Percentiles rank a stretch among this genome's conserved stretches.
phyloP scores from a whole-genome alignment of 1,140 invertebrate genomes.

The Lepidurus couesii region DNA sequence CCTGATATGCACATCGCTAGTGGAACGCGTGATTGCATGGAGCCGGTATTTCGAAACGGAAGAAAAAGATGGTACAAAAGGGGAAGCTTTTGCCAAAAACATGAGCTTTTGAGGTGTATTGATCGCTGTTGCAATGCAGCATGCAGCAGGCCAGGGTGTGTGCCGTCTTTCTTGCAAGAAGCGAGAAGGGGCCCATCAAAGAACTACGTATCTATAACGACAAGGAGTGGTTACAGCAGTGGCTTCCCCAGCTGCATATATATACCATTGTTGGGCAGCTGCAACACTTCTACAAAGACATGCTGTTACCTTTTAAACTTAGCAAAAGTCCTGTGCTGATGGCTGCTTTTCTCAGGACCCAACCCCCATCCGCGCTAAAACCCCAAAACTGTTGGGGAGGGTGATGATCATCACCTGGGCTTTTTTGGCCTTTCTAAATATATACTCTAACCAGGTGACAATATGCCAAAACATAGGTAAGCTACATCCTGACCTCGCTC shows the following conservation, averaged over 20 bases:
- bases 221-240: constrained; percentile 2
- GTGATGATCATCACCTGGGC: constrained; percentile 13
- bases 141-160: neutral
- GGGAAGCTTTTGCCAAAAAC: neutral
- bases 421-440: neutral
- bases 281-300: constrained; percentile 19
- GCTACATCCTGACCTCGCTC: neutral
- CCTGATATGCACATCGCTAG: too few species aligned
- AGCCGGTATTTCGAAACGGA: too few species aligned
- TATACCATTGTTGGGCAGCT: constrained; percentile 6
- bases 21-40: too few species aligned
- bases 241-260: constrained; percentile 11
- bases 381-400: neutral
- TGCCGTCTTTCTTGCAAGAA: neutral
- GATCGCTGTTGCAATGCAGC: neutral
- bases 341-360: neutral
- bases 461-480: constrained; percentile 3
- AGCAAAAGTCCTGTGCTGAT: neutral
- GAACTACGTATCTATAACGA: neutral
- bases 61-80: too few species aligned
- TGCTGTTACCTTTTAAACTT: neutral
- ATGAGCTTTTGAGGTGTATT: neutral
- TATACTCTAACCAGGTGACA: constrained; percentile 1
- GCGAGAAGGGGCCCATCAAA: neutral
- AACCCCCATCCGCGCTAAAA: constrained; percentile 8